phyloP scores from a whole-genome alignment of 2,113 vertebrate genomes.

The Neogobius melanostomus region DNA sequence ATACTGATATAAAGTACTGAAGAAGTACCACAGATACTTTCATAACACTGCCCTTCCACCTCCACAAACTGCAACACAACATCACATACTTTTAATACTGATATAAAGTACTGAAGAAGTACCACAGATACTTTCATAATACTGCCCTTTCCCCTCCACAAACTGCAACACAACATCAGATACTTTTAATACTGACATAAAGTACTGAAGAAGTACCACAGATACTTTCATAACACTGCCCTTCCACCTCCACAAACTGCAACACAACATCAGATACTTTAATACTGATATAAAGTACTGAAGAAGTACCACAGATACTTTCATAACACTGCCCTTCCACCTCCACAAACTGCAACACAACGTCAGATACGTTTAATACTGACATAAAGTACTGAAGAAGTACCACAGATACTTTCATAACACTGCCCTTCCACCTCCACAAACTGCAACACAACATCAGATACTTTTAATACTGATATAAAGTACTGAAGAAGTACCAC shows the following conservation, averaged over 20 bases:
- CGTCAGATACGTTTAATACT: too few relatives aligned
- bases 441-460: slow-evolving; percentile 3
- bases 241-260: too few relatives aligned
- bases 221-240: slow-evolving; percentile 74
- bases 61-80: too few relatives aligned
- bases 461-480: too few relatives aligned
- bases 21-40: too few relatives aligned
- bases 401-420: background rate
- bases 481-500: background rate
- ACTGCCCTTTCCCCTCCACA: background rate
- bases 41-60: too few relatives aligned
- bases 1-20: too few relatives aligned
- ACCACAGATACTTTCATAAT: background rate
- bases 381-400: background rate
- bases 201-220: background rate
- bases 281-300: background rate
- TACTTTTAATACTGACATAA: too few relatives aligned
- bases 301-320: background rate
- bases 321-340: background rate
- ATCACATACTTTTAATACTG: too few relatives aligned
- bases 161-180: background rate
- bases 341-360: background rate
- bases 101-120: background rate
- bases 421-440: slow-evolving; percentile 99
- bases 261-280: background rate